These are phyloP conservation scores for Acridotheres tristis DNA, from an alignment of 2,797 vertebrate species.

Conservation along the genomic window DNA sequence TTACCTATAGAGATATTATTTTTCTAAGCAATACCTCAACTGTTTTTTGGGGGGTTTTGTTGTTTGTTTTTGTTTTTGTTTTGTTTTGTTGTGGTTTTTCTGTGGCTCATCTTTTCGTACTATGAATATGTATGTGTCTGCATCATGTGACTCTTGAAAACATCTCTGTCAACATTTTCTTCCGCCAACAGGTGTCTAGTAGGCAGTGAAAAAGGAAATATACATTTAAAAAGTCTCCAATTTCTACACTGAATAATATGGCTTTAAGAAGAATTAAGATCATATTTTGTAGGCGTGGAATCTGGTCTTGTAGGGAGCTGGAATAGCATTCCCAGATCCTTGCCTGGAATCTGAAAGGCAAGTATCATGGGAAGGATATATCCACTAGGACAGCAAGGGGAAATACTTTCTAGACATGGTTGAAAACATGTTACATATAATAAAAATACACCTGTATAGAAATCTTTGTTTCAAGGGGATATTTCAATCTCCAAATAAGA, in stretches of 20 bases:
- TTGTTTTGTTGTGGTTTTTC: background rate
- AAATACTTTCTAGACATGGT: background rate
- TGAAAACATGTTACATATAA: background rate
- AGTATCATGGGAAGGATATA: accelerated
- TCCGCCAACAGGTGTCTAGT: background rate
- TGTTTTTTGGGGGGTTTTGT: background rate
- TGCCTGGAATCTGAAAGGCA: background rate
- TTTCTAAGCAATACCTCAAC: background rate
- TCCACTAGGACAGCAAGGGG: background rate
- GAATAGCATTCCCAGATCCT: accelerated
- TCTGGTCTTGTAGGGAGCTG: background rate
- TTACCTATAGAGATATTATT: background rate
- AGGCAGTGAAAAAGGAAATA: background rate
- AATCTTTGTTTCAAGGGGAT: background rate
- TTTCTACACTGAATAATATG: background rate
- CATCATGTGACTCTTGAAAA: background rate
- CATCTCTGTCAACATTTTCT: background rate
- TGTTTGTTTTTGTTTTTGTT: background rate
- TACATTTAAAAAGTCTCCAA: background rate
- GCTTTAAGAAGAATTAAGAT: background rate
- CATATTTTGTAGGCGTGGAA: background rate
- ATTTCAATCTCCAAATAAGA: background rate
- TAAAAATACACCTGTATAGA: background rate
- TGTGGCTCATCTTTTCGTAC: background rate
- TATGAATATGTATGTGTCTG: background rate